Conservation (phyloP, 2,797 vertebrate genomes). For the Avahi laniger region DNA sequence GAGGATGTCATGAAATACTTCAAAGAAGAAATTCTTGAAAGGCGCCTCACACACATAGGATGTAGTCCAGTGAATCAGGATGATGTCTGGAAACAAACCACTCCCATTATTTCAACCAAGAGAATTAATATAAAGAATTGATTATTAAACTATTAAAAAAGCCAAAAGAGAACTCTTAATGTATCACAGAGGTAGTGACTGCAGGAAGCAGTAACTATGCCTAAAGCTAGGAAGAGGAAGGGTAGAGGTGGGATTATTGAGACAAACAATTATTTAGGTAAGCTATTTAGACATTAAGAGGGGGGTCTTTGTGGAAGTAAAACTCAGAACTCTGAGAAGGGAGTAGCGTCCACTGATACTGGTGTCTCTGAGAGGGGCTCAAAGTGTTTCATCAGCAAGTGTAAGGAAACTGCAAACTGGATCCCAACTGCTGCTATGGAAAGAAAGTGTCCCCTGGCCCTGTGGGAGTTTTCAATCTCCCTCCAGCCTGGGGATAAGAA, state of each 20-base stretch:
- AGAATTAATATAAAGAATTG: constrained; percentile 3
- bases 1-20: not conserved
- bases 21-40: constrained; percentile 46
- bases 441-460: not conserved
- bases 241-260: not conserved
- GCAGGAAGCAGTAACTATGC: not conserved
- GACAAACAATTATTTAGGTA: not conserved
- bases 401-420: not conserved
- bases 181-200: not conserved
- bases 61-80: not conserved
- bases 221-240: not conserved
- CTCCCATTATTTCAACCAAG: not conserved
- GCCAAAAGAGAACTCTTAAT: not conserved
- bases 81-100: constrained; percentile 27
- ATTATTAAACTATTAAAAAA: constrained; percentile 19
- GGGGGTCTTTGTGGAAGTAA: not conserved
- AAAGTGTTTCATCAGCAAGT: not conserved
- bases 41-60: not conserved
- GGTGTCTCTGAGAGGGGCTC: not conserved
- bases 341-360: not conserved
- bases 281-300: not conserved
- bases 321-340: not conserved
- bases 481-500: not conserved
- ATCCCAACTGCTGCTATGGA: not conserved
- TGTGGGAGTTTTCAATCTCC: not conserved